Evolutionary conservation across 2,888 invertebrate genomes (phyloP).

Genomic region (Ochlodes sylvanus): DNA sequence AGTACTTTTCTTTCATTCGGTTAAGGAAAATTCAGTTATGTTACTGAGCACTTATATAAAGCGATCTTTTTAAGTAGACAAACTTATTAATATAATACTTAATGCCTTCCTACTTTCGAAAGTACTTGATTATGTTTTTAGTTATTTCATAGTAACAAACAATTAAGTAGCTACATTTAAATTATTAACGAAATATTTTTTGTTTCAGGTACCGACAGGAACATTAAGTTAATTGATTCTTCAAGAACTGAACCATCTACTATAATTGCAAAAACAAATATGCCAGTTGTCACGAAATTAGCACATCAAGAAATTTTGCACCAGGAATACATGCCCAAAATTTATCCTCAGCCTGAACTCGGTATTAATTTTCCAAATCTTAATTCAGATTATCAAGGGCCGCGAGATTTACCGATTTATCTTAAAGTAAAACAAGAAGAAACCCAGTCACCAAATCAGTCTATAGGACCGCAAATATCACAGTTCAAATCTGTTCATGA

Average conservation of each 20-base stretch:
- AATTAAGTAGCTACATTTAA: background rate
- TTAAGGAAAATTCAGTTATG: background rate
- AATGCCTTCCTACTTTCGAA: background rate
- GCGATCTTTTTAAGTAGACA: background rate
- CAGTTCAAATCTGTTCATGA: background rate
- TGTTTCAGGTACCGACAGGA: conserved; percentile 7
- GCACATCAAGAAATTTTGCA: background rate
- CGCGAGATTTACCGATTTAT: background rate
- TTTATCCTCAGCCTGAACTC: conserved; percentile 2
- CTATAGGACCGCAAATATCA: background rate
- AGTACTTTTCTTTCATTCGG: background rate
- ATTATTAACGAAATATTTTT: background rate
- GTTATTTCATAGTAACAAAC: background rate
- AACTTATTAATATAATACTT: background rate
- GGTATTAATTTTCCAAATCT: background rate
- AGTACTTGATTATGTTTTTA: background rate
- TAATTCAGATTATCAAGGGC: conserved; percentile 1
- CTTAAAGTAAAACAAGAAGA: conserved; percentile 4
- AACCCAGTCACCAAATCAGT: background rate
- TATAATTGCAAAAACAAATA: background rate
- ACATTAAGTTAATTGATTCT: background rate
- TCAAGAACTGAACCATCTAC: background rate
- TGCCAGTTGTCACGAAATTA: background rate
- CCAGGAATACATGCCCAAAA: background rate
- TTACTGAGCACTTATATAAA: background rate